Conservation (phyloP, 2,113 vertebrate species). For the Brachyistius frenatus region DNA sequence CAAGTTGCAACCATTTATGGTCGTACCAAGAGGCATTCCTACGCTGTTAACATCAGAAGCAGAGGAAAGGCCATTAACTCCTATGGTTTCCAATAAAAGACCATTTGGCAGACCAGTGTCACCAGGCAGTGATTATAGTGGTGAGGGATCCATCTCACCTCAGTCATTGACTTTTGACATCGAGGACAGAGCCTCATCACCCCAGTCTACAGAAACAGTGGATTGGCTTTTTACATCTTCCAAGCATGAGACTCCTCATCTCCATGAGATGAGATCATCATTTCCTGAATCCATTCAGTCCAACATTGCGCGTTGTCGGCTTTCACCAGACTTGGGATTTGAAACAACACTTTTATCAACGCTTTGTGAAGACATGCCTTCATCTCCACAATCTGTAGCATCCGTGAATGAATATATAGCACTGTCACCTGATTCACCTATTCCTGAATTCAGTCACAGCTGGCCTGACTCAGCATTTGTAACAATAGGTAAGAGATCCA, state of each 20-base stretch:
- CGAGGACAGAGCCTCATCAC: conserved; percentile 59
- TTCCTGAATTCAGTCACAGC: conserved; percentile 36
- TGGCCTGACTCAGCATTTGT: conserved; percentile 4
- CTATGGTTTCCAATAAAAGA: conserved; percentile 72
- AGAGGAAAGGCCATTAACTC: conserved; percentile 70
- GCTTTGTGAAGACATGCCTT: conserved; percentile 34
- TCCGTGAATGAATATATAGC: conserved; percentile 53
- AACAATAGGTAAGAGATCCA: conserved; percentile 31
- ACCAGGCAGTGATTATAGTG: conserved; percentile 44
- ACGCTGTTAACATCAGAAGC: conserved; percentile 19
- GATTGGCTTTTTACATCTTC: conserved; percentile 35
- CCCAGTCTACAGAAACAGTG: conserved; percentile 51
- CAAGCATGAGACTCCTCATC: conserved; percentile 27
- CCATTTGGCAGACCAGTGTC: conserved; percentile 71
- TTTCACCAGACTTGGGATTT: conserved; percentile 37
- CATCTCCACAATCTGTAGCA: conserved; percentile 66
- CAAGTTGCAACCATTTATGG: conserved; percentile 12
- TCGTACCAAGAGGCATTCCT: not conserved
- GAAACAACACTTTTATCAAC: conserved; percentile 2
- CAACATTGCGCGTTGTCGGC: not conserved
- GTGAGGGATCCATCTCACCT: conserved; percentile 48
- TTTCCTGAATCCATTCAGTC: conserved; percentile 54
- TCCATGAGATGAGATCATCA: conserved; percentile 39
- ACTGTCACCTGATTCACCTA: conserved; percentile 66
- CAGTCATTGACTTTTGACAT: conserved; percentile 59